phyloP scores from a whole-genome alignment of 2,113 vertebrate species.

The Colinus virginianus region DNA sequence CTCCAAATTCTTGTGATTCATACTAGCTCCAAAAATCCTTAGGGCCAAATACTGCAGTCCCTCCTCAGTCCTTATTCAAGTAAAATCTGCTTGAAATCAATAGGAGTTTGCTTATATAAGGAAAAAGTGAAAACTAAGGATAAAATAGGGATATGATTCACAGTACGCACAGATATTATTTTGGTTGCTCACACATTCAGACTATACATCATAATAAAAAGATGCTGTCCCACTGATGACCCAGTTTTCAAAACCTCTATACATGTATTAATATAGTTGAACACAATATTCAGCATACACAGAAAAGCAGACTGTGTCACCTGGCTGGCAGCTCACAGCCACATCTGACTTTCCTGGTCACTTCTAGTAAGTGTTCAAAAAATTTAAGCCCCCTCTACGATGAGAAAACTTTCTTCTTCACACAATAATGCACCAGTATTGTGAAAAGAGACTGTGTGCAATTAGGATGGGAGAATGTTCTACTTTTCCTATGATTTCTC shows the following conservation, averaged over 20 bases:
- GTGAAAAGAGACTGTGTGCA: not conserved
- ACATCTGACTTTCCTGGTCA: not conserved
- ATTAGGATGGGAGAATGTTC: not conserved
- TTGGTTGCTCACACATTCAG: not conserved
- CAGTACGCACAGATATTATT: not conserved
- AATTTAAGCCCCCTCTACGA: not conserved
- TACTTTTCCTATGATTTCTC: not conserved
- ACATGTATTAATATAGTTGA: not conserved
- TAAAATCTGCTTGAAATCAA: conserved; percentile 38
- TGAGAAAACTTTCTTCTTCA: not conserved
- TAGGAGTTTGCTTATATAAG: conserved; percentile 39
- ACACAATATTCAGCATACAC: not conserved
- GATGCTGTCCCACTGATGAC: not conserved
- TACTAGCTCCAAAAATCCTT: conserved; percentile 23
- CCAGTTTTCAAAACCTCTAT: not conserved
- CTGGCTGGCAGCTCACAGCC: not conserved
- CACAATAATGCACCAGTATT: not conserved
- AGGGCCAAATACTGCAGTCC: conserved; percentile 26
- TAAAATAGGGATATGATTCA: conserved; percentile 41
- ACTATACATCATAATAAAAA: conserved; percentile 3
- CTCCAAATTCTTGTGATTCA: conserved; percentile 45
- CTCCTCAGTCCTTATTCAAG: conserved; percentile 51
- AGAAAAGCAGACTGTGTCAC: not conserved
- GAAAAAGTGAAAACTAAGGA: conserved; percentile 16
- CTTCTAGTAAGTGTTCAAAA: not conserved